phyloP scores from a whole-genome alignment of 2,888 invertebrate genomes.

The Pandemis heparana region DNA sequence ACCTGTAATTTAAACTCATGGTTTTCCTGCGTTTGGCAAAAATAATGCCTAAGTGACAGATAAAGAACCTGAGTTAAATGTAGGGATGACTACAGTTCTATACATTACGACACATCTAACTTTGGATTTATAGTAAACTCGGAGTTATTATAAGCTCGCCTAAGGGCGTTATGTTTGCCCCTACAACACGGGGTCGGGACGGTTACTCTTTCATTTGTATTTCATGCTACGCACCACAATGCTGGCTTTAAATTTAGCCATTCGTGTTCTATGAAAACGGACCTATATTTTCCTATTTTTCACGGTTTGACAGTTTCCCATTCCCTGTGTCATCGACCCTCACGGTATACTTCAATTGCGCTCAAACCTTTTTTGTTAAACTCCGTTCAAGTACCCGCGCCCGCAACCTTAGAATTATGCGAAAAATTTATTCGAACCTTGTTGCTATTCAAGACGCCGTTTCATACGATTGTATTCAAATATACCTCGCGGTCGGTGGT shows the following conservation, averaged over 20 bases:
- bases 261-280: neutral
- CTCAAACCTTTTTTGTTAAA: neutral
- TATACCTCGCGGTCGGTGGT: neutral
- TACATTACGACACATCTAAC: neutral
- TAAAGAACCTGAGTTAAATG: too few relatives aligned
- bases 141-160: too few relatives aligned
- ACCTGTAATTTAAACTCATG: too few relatives aligned
- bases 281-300: constrained; percentile 10
- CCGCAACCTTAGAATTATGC: constrained; percentile 31
- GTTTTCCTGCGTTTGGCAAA: too few relatives aligned
- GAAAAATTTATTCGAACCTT: constrained; percentile 15
- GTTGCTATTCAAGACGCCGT: constrained; percentile 24
- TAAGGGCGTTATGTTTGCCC: too few relatives aligned
- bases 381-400: neutral
- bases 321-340: constrained; percentile 22
- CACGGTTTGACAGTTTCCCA: constrained; percentile 16
- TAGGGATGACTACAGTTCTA: neutral
- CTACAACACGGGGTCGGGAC: too few relatives aligned
- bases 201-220: too few relatives aligned
- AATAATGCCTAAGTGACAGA: too few relatives aligned
- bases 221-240: too few relatives aligned
- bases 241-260: neutral
- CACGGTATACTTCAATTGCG: constrained; percentile 21
- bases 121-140: too few relatives aligned
- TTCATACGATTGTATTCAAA: constrained; percentile 38